Evolutionary conservation across 2,113 vertebrate species (phyloP).

Genomic region (Pygoscelis adeliae): DNA sequence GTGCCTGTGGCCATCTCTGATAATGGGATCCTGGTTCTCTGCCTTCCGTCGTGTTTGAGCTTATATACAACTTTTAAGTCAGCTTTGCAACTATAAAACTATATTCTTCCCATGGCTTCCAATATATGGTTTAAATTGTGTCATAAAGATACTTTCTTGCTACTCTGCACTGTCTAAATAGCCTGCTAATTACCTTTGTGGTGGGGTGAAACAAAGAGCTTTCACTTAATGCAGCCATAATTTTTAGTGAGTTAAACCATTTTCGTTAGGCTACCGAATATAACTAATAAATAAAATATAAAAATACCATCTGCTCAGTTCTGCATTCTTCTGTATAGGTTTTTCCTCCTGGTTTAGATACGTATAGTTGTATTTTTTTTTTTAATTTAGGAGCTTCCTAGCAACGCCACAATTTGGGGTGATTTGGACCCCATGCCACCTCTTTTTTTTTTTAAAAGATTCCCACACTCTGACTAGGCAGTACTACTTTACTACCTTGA

Average conservation of each 20-base stretch:
- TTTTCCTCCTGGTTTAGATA: background rate
- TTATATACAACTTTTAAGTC: background rate
- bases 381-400: background rate
- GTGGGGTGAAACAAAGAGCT: background rate
- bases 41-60: background rate
- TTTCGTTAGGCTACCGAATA: background rate
- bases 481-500: background rate
- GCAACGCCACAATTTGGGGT: background rate
- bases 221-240: background rate
- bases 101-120: background rate
- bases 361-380: background rate
- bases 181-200: background rate
- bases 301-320: background rate
- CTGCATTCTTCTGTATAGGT: background rate
- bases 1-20: background rate
- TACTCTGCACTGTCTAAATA: background rate
- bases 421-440: background rate
- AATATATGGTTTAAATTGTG: background rate
- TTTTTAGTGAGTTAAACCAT: background rate
- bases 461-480: background rate
- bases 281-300: background rate
- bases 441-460: background rate
- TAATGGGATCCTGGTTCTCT: background rate
- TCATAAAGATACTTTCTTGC: background rate
- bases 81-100: background rate